These are phyloP conservation scores for Aphrocallistes beatrix DNA, from an alignment of 37 sponge, comb jelly and placozoan genomes.

Conservation along the genomic window DNA sequence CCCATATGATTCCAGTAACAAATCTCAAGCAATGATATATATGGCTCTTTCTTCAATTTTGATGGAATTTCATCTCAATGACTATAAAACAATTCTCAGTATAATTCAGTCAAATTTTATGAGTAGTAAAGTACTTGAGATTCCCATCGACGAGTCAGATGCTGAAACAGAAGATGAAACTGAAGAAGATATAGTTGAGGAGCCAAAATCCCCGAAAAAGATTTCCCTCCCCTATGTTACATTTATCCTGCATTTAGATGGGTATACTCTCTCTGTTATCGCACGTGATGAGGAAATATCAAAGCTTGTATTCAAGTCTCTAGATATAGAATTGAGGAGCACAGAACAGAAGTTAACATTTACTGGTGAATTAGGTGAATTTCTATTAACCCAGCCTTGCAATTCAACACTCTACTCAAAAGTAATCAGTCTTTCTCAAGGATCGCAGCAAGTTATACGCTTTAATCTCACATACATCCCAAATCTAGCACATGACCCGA, in stretches of 20 bases:
- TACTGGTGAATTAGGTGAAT: neutral
- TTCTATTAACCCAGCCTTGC: neutral
- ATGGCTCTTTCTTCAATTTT: neutral
- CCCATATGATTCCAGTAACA: neutral
- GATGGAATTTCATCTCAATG: neutral
- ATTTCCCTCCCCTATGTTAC: neutral
- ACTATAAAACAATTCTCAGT: neutral
- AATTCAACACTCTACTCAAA: neutral
- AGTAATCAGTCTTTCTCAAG: neutral
- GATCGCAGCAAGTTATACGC: neutral
- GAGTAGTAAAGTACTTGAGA: neutral
- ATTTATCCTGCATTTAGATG: neutral
- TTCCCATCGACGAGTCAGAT: neutral
- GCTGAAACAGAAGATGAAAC: neutral
- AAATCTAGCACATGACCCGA: neutral
- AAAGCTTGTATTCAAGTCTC: neutral
- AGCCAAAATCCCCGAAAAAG: neutral
- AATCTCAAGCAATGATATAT: neutral
- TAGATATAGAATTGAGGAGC: neutral
- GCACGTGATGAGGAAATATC: constrained; percentile 1
- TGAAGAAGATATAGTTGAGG: neutral
- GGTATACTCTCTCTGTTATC: neutral
- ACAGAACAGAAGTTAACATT: neutral
- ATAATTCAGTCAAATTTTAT: neutral
- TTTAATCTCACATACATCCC: neutral